These are phyloP conservation scores for Pterobdella sp. DNA, from an alignment of 2,888 invertebrate genomes.

Conservation along the genomic window DNA sequence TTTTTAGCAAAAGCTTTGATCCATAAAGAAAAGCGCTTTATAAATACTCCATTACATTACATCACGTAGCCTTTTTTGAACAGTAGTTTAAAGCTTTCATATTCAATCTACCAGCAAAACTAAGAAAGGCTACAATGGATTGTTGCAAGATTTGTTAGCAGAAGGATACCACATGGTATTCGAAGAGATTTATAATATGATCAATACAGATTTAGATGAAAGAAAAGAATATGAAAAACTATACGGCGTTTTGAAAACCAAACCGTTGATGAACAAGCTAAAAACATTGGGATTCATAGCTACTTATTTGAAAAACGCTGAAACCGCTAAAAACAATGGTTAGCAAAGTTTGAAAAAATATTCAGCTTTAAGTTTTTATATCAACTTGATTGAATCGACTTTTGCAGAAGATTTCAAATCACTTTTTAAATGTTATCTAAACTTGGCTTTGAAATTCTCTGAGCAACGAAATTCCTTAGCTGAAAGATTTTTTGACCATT, in stretches of 20 bases:
- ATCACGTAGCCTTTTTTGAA: too few relatives aligned
- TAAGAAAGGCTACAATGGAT: too few relatives aligned
- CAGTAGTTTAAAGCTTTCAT: too few relatives aligned
- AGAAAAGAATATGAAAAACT: conserved; percentile 24
- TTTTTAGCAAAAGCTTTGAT: too few relatives aligned
- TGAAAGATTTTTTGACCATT: conserved; percentile 18
- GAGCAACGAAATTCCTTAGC: conserved; percentile 18
- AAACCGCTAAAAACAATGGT: conserved; percentile 28
- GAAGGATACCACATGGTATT: conserved; percentile 28
- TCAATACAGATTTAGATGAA: conserved; percentile 14
- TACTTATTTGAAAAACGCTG: conserved; percentile 24
- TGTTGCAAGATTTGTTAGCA: conserved; percentile 18
- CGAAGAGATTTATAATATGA: conserved; percentile 25
- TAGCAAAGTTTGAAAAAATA: neutral
- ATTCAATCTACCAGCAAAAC: too few relatives aligned
- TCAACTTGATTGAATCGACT: neutral
- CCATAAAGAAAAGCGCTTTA: too few relatives aligned
- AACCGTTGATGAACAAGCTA: conserved; percentile 13
- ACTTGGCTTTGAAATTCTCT: conserved; percentile 21
- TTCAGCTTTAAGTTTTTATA: neutral
- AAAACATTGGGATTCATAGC: conserved; percentile 20
- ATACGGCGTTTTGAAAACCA: conserved; percentile 18
- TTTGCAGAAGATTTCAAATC: conserved; percentile 17
- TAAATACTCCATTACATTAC: too few relatives aligned
- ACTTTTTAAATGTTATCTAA: conserved; percentile 20